phyloP scores from a whole-genome alignment of 1,140 invertebrate species.

The Drosophila seguyi region DNA sequence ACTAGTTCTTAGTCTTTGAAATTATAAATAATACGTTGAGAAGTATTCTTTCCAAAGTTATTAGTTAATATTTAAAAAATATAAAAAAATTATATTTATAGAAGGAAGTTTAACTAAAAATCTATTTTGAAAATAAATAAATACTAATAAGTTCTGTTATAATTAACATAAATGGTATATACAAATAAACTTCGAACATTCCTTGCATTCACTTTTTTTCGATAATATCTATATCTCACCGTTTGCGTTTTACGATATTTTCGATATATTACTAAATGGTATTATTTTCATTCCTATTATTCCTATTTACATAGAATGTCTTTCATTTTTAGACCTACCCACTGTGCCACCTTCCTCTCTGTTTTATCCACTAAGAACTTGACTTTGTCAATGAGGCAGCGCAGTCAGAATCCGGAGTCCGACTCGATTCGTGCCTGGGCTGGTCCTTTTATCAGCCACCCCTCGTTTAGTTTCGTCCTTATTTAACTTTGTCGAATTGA shows the following conservation, averaged over 20 bases:
- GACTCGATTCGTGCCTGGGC: constrained; percentile 17
- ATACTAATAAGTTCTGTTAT: neutral
- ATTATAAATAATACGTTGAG: neutral
- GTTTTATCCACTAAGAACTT: constrained; percentile 37
- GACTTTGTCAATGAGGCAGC: constrained; percentile 69
- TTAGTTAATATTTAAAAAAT: too few relatives aligned
- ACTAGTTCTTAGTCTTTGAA: constrained; percentile 3
- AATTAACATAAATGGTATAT: neutral
- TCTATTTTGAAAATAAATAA: too few relatives aligned
- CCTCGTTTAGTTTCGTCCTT: constrained; percentile 49
- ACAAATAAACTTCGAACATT: neutral
- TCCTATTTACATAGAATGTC: neutral
- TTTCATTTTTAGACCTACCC: constrained; percentile 1
- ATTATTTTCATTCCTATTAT: too few relatives aligned
- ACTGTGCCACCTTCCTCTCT: constrained; percentile 40
- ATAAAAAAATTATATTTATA: too few relatives aligned
- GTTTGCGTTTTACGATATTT: neutral
- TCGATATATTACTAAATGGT: neutral
- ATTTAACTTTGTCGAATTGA: constrained; percentile 83
- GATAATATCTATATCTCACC: neutral
- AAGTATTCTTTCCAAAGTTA: too few relatives aligned
- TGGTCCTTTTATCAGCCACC: constrained; percentile 39
- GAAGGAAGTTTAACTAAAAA: too few relatives aligned
- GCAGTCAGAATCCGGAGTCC: constrained; percentile 10
- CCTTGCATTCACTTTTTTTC: neutral